These are phyloP conservation scores for Ectropis crepuscularia DNA, from an alignment of 2,888 invertebrate species.

Conservation along the genomic window DNA sequence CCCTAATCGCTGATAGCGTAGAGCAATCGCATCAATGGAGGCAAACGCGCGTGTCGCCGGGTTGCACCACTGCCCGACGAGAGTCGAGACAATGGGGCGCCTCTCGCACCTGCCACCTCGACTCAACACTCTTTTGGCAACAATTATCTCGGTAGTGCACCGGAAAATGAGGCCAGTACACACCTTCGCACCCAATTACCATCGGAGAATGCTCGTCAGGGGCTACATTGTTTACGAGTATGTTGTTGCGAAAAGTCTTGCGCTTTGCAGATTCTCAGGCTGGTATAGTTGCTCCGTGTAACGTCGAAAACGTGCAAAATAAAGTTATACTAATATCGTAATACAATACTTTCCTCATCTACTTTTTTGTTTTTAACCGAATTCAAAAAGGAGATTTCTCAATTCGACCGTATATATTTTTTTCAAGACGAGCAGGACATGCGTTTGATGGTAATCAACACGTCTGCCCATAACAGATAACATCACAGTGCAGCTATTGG, in stretches of 20 bases:
- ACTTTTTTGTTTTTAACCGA: too few species aligned
- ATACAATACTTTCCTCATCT: too few species aligned
- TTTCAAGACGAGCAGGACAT: too few species aligned
- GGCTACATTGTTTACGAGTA: constrained; percentile 9
- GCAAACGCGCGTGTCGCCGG: constrained; percentile 80
- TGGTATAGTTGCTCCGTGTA: not conserved
- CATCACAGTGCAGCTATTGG: too few species aligned
- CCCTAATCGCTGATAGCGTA: constrained; percentile 60
- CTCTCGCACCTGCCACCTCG: constrained; percentile 65
- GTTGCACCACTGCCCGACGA: constrained; percentile 62
- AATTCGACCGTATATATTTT: too few species aligned
- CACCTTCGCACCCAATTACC: constrained; percentile 55
- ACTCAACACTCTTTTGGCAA: constrained; percentile 65
- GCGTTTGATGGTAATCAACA: too few species aligned
- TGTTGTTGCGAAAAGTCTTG: constrained; percentile 43
- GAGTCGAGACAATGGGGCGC: constrained; percentile 65
- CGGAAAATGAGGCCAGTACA: constrained; percentile 63
- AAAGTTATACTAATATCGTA: too few species aligned
- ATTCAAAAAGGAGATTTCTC: too few species aligned
- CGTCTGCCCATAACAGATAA: too few species aligned
- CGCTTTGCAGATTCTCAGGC: constrained; percentile 40
- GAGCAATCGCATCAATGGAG: constrained; percentile 66
- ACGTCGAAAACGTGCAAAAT: too few species aligned
- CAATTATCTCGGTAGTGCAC: constrained; percentile 64
- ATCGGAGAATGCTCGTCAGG: constrained; percentile 37